phyloP scores from a whole-genome alignment of 2,797 vertebrate species.

The Hydrocynus forskahlii region DNA sequence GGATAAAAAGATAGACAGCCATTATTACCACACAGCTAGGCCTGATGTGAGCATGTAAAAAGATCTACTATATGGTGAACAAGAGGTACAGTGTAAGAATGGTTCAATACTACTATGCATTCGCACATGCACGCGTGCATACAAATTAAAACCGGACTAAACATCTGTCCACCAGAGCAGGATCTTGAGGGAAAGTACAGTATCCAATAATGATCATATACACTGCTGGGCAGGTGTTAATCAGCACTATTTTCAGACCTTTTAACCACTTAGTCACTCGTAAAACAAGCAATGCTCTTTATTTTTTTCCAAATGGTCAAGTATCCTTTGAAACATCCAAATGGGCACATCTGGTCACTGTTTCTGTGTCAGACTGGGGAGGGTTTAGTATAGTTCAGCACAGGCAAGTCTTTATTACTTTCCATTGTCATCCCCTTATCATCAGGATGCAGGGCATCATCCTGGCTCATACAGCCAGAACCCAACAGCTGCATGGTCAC shows the following conservation, averaged over 20 bases:
- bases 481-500: conserved; percentile 45
- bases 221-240: conserved; percentile 1
- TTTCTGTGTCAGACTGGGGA: conserved; percentile 11
- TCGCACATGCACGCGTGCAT: neutral
- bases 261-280: conserved; percentile 23
- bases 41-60: neutral
- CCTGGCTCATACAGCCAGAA: conserved; percentile 32
- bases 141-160: conserved; percentile 8
- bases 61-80: neutral
- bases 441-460: conserved; percentile 41
- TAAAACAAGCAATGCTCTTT: conserved; percentile 8
- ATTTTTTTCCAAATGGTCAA: conserved; percentile 5
- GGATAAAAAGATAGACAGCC: neutral
- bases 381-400: conserved; percentile 15
- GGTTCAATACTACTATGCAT: neutral
- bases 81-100: neutral
- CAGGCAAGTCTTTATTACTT: conserved; percentile 36
- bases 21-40: neutral
- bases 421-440: conserved; percentile 53
- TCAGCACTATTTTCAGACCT: conserved; percentile 11
- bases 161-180: conserved; percentile 30
- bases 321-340: no score
- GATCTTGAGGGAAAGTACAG: neutral
- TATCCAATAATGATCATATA: neutral
- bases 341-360: neutral